Evolutionary conservation across 2,113 vertebrate species (phyloP).

Genomic region (Phrynosoma platyrhinos): DNA sequence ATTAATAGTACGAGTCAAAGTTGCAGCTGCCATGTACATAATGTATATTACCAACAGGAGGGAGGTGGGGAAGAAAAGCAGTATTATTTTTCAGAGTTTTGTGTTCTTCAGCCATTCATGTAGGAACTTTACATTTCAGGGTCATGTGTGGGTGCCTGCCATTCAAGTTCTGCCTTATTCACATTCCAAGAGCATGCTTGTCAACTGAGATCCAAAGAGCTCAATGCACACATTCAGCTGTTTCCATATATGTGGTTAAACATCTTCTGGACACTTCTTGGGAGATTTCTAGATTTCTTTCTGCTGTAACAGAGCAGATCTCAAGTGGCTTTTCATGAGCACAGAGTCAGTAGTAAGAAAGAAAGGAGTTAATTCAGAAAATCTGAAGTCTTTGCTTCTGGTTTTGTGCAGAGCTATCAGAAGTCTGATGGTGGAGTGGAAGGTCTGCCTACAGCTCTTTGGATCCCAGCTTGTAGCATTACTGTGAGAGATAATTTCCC

Average conservation of each 20-base stretch:
- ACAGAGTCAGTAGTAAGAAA: neutral
- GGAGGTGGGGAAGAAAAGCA: slow-evolving; percentile 58
- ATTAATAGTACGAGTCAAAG: slow-evolving; percentile 70
- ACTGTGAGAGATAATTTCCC: slow-evolving; percentile 25
- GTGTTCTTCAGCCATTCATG: slow-evolving; percentile 68
- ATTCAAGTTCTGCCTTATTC: slow-evolving; percentile 60
- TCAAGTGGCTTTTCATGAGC: slow-evolving; percentile 9
- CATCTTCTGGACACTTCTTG: neutral
- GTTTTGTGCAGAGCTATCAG: neutral
- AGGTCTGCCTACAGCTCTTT: neutral
- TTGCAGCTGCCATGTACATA: slow-evolving; percentile 81
- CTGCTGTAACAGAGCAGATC: neutral
- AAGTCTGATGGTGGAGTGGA: neutral
- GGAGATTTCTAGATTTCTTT: neutral
- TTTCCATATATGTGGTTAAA: neutral
- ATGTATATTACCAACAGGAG: slow-evolving; percentile 73
- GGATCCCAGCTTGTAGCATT: slow-evolving; percentile 22
- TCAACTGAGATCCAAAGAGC: neutral
- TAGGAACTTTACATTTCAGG: slow-evolving; percentile 63
- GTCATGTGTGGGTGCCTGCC: slow-evolving; percentile 66
- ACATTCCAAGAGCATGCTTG: slow-evolving; percentile 41
- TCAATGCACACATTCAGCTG: no score
- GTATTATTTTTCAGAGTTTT: slow-evolving; percentile 77
- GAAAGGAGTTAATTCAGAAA: neutral
- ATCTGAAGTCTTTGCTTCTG: neutral